A percentile compares a stretch with the other conserved stretches of the same genome.
Evolutionary conservation across 1,140 invertebrate genomes (phyloP).

Genomic region (Trichoplusia ni): DNA sequence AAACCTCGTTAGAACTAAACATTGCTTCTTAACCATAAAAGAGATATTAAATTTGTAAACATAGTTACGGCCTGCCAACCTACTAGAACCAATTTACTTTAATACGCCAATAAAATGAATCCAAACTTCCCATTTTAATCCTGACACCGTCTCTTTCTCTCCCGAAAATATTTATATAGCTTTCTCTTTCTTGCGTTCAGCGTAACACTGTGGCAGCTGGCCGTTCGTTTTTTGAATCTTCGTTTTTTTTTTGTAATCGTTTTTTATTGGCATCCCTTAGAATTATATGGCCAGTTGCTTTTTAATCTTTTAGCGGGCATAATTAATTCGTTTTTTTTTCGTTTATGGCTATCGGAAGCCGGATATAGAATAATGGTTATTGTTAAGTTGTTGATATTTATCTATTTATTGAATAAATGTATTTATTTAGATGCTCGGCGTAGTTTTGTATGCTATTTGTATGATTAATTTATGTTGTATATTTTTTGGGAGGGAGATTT

Average conservation of each 20-base stretch:
- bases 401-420: constrained; percentile 18
- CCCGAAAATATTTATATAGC: constrained; percentile 30
- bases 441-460: too few relatives aligned
- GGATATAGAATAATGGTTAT: constrained; percentile 29
- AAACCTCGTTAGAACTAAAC: too few relatives aligned
- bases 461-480: too few relatives aligned
- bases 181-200: constrained; percentile 43
- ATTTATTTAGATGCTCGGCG: constrained; percentile 5
- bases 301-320: constrained; percentile 62
- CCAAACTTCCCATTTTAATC: constrained; percentile 63
- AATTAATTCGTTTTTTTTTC: constrained; percentile 64
- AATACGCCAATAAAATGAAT: constrained; percentile 72
- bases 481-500: too few relatives aligned
- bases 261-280: constrained; percentile 68
- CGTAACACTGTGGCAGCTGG: constrained; percentile 75
- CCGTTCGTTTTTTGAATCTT: constrained; percentile 65
- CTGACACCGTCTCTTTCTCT: constrained; percentile 52
- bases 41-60: constrained; percentile 58
- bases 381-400: constrained; percentile 19
- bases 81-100: constrained; percentile 69
- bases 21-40: background rate
- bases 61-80: constrained; percentile 61
- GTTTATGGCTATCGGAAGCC: constrained; percentile 38
- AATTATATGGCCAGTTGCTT: constrained; percentile 64
- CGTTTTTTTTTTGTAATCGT: constrained; percentile 60